Evolutionary conservation across 2,113 vertebrate genomes (phyloP).

Genomic region (Chaetops frenatus): DNA sequence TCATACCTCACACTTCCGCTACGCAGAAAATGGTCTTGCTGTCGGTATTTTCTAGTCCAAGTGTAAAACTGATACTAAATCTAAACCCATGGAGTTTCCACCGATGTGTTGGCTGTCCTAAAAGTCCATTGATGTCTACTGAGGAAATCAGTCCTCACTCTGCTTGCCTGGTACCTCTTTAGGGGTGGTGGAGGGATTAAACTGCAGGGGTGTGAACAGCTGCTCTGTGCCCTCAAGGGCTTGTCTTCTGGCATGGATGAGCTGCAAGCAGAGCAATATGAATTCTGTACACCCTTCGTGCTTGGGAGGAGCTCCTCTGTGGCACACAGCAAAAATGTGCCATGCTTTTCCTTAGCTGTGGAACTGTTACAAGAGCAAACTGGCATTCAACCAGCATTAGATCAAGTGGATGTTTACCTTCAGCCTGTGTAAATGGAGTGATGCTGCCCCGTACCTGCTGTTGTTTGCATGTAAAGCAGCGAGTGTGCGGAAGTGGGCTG

Average conservation of each 20-base stretch:
- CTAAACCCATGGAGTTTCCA: not conserved
- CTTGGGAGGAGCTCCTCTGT: not conserved
- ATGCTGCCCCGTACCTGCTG: not conserved
- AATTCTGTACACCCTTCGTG: fast-evolving
- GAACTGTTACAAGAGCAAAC: not conserved
- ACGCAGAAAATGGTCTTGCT: not conserved
- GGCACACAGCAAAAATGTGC: not conserved
- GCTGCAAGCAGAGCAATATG: fast-evolving
- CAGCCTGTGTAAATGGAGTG: not conserved
- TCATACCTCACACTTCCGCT: fast-evolving
- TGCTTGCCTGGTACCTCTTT: not conserved
- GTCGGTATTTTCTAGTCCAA: not conserved
- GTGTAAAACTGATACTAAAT: not conserved
- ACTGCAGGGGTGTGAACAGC: not conserved
- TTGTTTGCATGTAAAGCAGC: not conserved
- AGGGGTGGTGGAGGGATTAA: not conserved
- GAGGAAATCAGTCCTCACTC: not conserved
- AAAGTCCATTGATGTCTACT: not conserved
- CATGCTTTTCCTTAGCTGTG: not conserved
- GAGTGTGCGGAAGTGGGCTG: not conserved
- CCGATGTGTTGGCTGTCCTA: not conserved
- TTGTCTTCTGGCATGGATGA: not conserved
- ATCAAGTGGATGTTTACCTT: not conserved
- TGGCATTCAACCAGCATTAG: not conserved
- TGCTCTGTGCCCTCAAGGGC: not conserved